Base-by-base conservation (phyloP, 2,797 vertebrate genomes). In the Melopsittacus undulatus region DNA sequence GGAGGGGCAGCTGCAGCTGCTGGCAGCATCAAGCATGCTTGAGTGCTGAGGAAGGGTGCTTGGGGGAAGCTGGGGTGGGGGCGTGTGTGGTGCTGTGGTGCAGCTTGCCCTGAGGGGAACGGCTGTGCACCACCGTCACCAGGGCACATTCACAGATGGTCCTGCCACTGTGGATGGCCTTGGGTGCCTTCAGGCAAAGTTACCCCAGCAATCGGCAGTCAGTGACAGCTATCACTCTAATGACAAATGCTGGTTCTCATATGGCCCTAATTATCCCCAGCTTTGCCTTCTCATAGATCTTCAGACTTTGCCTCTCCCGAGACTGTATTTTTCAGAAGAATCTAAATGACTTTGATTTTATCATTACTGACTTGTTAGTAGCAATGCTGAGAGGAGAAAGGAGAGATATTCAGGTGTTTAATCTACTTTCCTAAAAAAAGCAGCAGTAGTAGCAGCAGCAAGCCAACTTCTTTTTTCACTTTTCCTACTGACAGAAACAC, bases 1-100 rank as follows among this genome's bases (percentile, higher is more conserved):
- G 57, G 27, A 45, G 36, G 40, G 84, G 40, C 63, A 30, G 56
- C 64, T 51, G 57, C 68, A 54, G 81, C 13, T 40, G 87, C 69
- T 1, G 5, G 45, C 56, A 66, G 29, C 1, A 4, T 36, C 1
- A 3, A 48, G 74, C 57, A 49, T 7, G 40, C 56, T 0, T 3
- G 52, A 42, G 26, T 10, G 2, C 17, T 0, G 1, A 27, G 84
- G 43, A 9, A 20, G 1, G 3, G 16, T 0, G 2, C 62, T 29
- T 0, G 0, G 32, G 52, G 46, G 46, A 38, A 54, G 52, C 36
- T 0, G 0, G 10, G 29, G 42, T 10, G 67, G 22, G 5, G 49
- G 22, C 56, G 68, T 42, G 42, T 4, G 29, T 5, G 51, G 29
- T 19, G 29, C 30, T 20, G 9, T 21, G 6, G 56, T 13, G 89